Base-by-base conservation (phyloP, 2,888 invertebrate genomes). In the Acanthococcus lagerstroemiae region DNA sequence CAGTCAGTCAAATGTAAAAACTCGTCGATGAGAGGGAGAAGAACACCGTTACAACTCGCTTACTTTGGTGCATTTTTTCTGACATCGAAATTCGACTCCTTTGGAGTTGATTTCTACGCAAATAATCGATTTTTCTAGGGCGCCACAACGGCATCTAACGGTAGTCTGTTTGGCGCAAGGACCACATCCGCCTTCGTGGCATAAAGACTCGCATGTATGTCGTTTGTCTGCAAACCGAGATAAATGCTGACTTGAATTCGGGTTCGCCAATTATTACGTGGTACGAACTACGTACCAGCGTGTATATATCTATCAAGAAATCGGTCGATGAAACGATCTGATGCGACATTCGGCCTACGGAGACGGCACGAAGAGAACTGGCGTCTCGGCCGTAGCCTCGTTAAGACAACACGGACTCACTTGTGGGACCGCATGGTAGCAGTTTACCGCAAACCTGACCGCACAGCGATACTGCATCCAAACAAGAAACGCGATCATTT, bases 41-140 rank as follows among this genome's bases (percentile, higher is more conserved):
- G 4, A 15, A 4, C 19, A 45, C 6, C 46, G 4, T 4, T 45
- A 17, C n/a, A n/a, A 30, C 37, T 15, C 2, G 22, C 55, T 69
- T 74, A 84, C 87, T 80, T 93, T 94, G 63, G 86, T 88, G 75
- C 97, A 97, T 72, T 89, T 87, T 73, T 88, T 90, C 74, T 92
- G 88, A 76, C 97, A 97, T 26, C 86, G 79, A 1, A 88, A 85
- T 73, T 87, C 88, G 73, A 86, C 85, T 54, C 83, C 81, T 73
- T 84, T 82, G 0, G 84, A 81, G 0, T 82, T 83, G 9, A 91
- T 76, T 60, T 89, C 84, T 0, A 79, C 78, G 74, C 94, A 94
- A 2, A 84, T 82, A 60, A 93, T 82, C 74, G 90, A 86, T 72
- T 87, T 87, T 71, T 87, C 87, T 77, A 88, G 87, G 74, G 86